Percentiles rank a stretch among this genome's conserved stretches.
These are phyloP conservation scores for Ochotona curzoniae DNA, from an alignment of 2,113 vertebrate species.

Conservation along the genomic window DNA sequence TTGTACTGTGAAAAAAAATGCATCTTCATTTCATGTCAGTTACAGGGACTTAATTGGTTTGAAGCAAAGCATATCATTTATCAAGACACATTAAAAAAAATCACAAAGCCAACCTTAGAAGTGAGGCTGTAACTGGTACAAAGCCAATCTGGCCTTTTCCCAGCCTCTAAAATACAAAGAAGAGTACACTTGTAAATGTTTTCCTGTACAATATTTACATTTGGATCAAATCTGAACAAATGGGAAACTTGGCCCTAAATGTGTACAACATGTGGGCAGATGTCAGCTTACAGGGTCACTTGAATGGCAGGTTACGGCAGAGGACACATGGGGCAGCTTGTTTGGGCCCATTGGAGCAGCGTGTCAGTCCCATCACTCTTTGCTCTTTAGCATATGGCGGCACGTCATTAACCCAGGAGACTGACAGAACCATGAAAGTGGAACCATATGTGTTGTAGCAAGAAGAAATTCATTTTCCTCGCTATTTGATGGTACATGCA, in stretches of 20 bases:
- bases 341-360: constrained; percentile 77
- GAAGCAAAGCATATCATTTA: constrained; percentile 83
- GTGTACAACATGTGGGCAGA: constrained; percentile 80
- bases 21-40: constrained; percentile 64
- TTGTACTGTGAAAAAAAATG: constrained; percentile 30
- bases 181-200: constrained; percentile 83
- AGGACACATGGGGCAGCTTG: constrained; percentile 74
- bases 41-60: constrained; percentile 67
- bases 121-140: constrained; percentile 68
- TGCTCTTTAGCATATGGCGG: constrained; percentile 86
- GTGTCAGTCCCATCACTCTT: constrained; percentile 83
- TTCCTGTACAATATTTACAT: constrained; percentile 86
- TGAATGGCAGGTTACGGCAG: constrained; percentile 77
- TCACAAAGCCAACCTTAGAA: constrained; percentile 80
- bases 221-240: constrained; percentile 80
- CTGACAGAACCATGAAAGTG: constrained; percentile 83
- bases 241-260: constrained; percentile 81
- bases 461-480: constrained; percentile 71
- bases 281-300: constrained; percentile 77
- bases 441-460: constrained; percentile 84
- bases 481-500: not conserved
- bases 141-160: constrained; percentile 75
- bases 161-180: constrained; percentile 72
- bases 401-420: constrained; percentile 84
- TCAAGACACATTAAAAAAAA: constrained; percentile 78